Conservation (phyloP, 2,888 invertebrate genomes). For the Mythimna pallens region DNA sequence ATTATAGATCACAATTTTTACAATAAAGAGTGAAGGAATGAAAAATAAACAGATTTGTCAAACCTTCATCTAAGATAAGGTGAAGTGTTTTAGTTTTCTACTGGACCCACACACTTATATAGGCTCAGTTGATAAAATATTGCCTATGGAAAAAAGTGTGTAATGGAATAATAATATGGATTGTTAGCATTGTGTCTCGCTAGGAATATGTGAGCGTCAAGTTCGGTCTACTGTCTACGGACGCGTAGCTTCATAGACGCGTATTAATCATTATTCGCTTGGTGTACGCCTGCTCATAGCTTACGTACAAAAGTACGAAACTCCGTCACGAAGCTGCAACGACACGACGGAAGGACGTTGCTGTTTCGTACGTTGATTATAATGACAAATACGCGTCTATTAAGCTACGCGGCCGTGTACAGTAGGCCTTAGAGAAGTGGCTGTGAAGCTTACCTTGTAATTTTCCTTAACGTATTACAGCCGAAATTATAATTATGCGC, state of each 20-base stretch:
- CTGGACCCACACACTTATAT: slow-evolving; percentile 24
- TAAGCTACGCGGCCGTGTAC: too few relatives aligned
- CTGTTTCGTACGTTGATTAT: too few relatives aligned
- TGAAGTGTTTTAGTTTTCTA: slow-evolving; percentile 48
- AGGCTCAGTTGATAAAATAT: slow-evolving; percentile 40
- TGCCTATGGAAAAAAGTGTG: slow-evolving; percentile 31
- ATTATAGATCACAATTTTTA: slow-evolving; percentile 25
- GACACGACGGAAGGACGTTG: too few relatives aligned
- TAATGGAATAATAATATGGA: slow-evolving; percentile 57
- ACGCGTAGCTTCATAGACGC: too few relatives aligned
- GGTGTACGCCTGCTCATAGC: too few relatives aligned
- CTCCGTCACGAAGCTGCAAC: too few relatives aligned
- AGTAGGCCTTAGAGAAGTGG: slow-evolving; percentile 1
- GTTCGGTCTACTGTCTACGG: neutral
- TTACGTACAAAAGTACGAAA: too few relatives aligned
- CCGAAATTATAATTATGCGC: slow-evolving; percentile 40
- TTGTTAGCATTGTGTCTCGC: slow-evolving; percentile 43
- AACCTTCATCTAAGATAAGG: slow-evolving; percentile 14
- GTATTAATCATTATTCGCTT: too few relatives aligned
- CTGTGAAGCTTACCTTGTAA: slow-evolving; percentile 17
- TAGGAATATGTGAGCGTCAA: slow-evolving; percentile 1
- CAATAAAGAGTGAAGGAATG: slow-evolving; percentile 33
- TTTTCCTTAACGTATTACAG: slow-evolving; percentile 13
- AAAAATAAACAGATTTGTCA: slow-evolving; percentile 51
- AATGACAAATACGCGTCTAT: too few relatives aligned